Base-by-base conservation (phyloP, 1,140 invertebrate species). In the Ericerus pela region DNA sequence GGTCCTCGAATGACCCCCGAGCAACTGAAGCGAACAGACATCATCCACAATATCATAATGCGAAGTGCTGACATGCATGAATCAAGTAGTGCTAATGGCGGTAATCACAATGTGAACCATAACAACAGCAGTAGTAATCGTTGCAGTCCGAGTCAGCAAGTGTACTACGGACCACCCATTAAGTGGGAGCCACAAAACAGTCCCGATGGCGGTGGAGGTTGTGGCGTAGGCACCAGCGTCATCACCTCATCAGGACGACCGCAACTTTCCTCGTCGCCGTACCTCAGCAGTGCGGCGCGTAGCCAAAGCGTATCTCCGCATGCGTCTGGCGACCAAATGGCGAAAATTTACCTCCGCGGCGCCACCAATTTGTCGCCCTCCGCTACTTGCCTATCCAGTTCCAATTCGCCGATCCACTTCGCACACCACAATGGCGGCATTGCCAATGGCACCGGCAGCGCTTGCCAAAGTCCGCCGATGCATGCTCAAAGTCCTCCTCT, bases 21-120 rank as follows among this genome's bases (percentile, higher is more conserved):
- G 68, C 87, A 90, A 71, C 75, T 88, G 67, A 89, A 90, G 69
- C 79, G 85, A 62, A 85, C 85, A 30, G 86, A 90, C 65, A 84
- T 90, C 58, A 88, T 91, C 62, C 85, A 89, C 67, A 87, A 85
- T 66, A 89, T 86, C 66, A 85, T 91, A 66, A 88, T 88, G 80
- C 75, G 84, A 30, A 80, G 79, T 6, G 79, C 80, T 36, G 60
- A 60, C 27, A 27, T 56, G 12, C 56, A 36, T 16, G 29, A 36
- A 16, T 33, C 30, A 29, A 18, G n/a, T 5, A 30, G 26, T 33
- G 33, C 16, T 41, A 36, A 33, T n/a, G 11, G 62, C 66, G 8
- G 64, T 64, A 4, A 41, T 61, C 2, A 62, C 66, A 24, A 65
- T 64, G 8, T 41, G 1, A 30, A 43, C 38, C 53, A 14, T 26